Base-by-base conservation (phyloP, 2,888 invertebrate genomes). In the Plemyria rubiginata region DNA sequence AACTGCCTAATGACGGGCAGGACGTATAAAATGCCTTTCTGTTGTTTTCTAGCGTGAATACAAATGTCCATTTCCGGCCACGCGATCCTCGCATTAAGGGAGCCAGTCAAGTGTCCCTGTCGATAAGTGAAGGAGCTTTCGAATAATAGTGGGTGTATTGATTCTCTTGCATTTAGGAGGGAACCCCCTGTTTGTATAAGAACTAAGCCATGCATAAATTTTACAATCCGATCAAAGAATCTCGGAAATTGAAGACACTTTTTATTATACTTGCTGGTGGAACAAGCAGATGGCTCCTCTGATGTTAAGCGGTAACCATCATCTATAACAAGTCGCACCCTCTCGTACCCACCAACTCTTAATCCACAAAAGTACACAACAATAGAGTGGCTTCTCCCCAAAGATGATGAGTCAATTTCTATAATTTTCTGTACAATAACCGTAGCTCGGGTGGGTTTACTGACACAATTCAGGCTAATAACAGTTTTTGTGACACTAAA, bases 401-500 rank as follows among this genome's bases (percentile, higher is more conserved):
- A 63, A 71, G 68, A 75, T 66, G 67, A 60, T 68, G 70, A 73
- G 66, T 64, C 70, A 74, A 71, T 75, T 70, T 61, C 56, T 73
- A 66, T 72, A 70, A 72, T 71, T 74, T 72, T 62, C 69, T 65
- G 68, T 70, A 74, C 77, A 72, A 76, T 74, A 76, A 71, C 60
- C 70, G 75, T 73, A 73, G 69, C 66, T 61, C 63, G 61, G 70
- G 69, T 72, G 74, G 77, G 76, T 76, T 83, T 80, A 80, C 78
- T 77, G 79, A 80, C 86, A 88, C 90, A 90, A 88, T 87, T 90
- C 86, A 88, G 80, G 86, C 92, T 91, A 92, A 92, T 92, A 92
- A 91, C 90, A 90, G 88, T 91, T 92, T 90, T 91, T 90, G 90
- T 90, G 92, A 91, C 92, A 91, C 90, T 90, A 92, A 90, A 90